phyloP scores from a whole-genome alignment of 1,140 invertebrate genomes.

The Euschistus heros region DNA sequence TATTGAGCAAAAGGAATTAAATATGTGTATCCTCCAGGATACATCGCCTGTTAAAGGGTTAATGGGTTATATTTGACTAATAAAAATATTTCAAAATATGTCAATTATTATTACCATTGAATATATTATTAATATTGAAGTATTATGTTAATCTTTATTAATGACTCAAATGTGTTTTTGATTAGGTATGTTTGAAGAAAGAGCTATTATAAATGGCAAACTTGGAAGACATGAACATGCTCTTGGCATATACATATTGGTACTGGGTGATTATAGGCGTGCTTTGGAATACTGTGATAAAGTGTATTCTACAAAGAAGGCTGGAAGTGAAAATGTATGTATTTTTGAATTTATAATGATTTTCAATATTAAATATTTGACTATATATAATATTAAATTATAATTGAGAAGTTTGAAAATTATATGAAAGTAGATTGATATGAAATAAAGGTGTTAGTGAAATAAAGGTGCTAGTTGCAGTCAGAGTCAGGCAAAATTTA shows the following conservation, averaged over 20 bases:
- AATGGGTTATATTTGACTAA: no score
- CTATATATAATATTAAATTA: no score
- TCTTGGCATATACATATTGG: slow-evolving; percentile 77
- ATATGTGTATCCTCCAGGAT: no score
- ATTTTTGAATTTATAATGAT: no score
- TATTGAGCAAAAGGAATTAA: no score
- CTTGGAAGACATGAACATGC: slow-evolving; percentile 82
- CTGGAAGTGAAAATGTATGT: slow-evolving; percentile 36
- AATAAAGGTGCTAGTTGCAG: no score
- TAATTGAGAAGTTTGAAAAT: no score
- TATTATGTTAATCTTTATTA: slow-evolving; percentile 8
- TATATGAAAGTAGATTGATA: no score
- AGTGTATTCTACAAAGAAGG: slow-evolving; percentile 42
- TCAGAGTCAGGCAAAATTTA: no score
- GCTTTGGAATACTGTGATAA: slow-evolving; percentile 78
- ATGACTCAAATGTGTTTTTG: slow-evolving; percentile 6
- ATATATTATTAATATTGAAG: not conserved
- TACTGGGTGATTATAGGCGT: slow-evolving; percentile 62
- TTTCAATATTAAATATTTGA: no score
- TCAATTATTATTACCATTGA: not conserved
- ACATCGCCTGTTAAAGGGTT: no score
- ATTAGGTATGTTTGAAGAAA: slow-evolving; percentile 72
- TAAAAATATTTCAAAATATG: not conserved
- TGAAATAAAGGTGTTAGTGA: no score
- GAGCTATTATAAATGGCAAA: slow-evolving; percentile 81